These are phyloP conservation scores for Geotria australis DNA, from an alignment of 2,797 vertebrate genomes.

Conservation along the genomic window DNA sequence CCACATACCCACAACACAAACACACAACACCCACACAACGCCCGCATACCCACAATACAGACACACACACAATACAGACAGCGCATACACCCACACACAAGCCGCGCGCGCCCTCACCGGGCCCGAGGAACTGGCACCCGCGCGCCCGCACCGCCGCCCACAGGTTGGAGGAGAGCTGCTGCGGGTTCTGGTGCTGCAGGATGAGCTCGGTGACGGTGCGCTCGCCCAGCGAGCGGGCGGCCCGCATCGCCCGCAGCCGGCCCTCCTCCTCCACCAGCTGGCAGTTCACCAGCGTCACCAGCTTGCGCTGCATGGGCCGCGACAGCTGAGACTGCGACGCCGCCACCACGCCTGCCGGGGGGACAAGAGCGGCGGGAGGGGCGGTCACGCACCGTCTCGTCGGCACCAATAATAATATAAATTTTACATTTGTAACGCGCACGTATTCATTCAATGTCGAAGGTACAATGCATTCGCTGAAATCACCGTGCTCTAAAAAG, in stretches of 20 bases:
- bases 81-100: not conserved
- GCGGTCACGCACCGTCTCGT: not conserved
- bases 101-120: conserved; percentile 29
- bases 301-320: conserved; percentile 92
- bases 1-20: no score
- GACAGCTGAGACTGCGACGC: conserved; percentile 80
- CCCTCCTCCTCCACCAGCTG: conserved; percentile 96
- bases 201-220: conserved; percentile 93
- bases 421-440: no score
- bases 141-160: conserved; percentile 91
- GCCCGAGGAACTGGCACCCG: conserved; percentile 91
- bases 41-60: no score
- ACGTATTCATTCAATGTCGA: no score
- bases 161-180: conserved; percentile 89
- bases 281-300: conserved; percentile 80
- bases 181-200: conserved; percentile 90
- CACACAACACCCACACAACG: not conserved
- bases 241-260: conserved; percentile 78
- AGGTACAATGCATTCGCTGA: no score
- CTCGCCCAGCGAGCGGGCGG: conserved; percentile 75
- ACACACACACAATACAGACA: no score
- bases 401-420: no score
- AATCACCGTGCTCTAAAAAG: no score
- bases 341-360: conserved; percentile 67
- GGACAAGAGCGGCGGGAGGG: conserved; percentile 1